phyloP scores from a whole-genome alignment of 2,113 vertebrate genomes.

The Brachypteracias leptosomus region DNA sequence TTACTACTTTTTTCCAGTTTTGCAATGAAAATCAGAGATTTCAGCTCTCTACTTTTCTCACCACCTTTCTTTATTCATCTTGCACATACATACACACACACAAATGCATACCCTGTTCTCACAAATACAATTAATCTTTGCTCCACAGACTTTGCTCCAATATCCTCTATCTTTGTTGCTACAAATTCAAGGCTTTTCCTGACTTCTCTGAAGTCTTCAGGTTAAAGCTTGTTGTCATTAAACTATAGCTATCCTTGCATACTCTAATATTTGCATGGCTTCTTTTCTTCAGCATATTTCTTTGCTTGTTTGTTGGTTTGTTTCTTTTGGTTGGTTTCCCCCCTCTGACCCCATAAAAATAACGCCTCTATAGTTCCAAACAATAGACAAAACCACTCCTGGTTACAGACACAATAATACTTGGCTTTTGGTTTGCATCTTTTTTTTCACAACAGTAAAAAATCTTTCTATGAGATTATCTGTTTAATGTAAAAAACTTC shows the following conservation, averaged over 20 bases:
- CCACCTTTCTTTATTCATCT: background rate
- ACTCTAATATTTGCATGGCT: background rate
- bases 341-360: no score
- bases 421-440: rapidly evolving
- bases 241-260: background rate
- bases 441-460: background rate
- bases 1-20: background rate
- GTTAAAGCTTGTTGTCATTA: background rate
- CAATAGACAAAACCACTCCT: background rate
- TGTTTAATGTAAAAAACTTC: background rate
- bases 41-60: background rate
- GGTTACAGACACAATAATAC: background rate
- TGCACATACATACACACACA: background rate
- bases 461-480: background rate
- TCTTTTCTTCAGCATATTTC: background rate
- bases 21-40: background rate
- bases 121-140: background rate
- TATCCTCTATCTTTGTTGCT: background rate
- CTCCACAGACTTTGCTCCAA: background rate
- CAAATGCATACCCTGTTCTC: background rate
- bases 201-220: background rate
- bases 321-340: no score
- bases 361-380: background rate
- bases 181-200: background rate
- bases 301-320: background rate